These are phyloP conservation scores for Microdon myrmicae DNA, from an alignment of 2,888 invertebrate genomes.

Conservation along the genomic window DNA sequence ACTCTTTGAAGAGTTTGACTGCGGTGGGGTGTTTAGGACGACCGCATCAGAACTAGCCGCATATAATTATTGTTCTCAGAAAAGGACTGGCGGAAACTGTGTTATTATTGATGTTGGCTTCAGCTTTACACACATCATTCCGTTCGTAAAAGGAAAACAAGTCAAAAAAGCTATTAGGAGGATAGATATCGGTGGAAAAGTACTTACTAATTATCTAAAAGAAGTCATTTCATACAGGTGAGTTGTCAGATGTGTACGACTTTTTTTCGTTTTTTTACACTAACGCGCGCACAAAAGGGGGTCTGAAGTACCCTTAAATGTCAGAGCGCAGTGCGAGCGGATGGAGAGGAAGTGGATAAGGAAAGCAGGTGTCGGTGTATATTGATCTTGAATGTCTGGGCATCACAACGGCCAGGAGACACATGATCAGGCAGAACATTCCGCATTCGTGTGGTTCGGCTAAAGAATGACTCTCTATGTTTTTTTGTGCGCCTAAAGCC, in stretches of 20 bases:
- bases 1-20: constrained; percentile 97
- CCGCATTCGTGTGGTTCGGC: too few relatives aligned
- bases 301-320: too few relatives aligned
- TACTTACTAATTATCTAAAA: constrained; percentile 96
- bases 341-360: too few relatives aligned
- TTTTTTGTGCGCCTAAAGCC: too few relatives aligned
- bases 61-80: constrained; percentile 70
- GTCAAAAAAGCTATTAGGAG: constrained; percentile 78
- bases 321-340: too few relatives aligned
- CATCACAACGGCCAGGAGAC: too few relatives aligned
- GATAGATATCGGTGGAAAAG: constrained; percentile 96
- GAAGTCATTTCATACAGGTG: constrained; percentile 92
- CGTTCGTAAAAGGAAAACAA: constrained; percentile 84
- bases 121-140: constrained; percentile 94
- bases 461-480: too few relatives aligned
- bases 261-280: too few relatives aligned
- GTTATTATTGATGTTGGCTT: constrained; percentile 94
- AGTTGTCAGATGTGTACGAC: background rate
- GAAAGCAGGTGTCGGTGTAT: too few relatives aligned
- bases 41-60: constrained; percentile 85
- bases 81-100: constrained; percentile 74
- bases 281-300: too few relatives aligned
- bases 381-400: too few relatives aligned
- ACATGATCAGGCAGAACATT: too few relatives aligned
- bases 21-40: constrained; percentile 81